A percentile compares a stretch with the other conserved stretches of the same genome.
Conservation (phyloP, 2,113 vertebrate species). For the Capricornis sumatraensis region DNA sequence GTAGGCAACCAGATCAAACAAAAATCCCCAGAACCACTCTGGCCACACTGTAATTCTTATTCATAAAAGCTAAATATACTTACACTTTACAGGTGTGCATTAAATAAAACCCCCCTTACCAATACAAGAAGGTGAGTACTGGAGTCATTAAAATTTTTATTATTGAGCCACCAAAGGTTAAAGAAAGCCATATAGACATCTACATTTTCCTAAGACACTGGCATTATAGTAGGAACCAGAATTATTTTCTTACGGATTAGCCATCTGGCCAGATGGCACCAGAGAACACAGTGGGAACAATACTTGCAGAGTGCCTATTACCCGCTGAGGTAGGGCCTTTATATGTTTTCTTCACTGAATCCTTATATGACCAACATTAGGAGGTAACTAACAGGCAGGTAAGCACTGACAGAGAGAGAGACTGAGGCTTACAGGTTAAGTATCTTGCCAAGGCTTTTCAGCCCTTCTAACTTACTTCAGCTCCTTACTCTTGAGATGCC, state of each 20-base stretch:
- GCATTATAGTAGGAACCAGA: not conserved
- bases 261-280: not conserved
- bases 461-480: not conserved
- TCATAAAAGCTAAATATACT: slow-evolving; percentile 20
- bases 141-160: not conserved
- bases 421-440: not conserved
- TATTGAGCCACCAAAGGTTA: not conserved
- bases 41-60: slow-evolving; percentile 7
- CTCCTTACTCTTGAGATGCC: not conserved
- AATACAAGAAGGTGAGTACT: not conserved
- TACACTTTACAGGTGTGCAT: not conserved
- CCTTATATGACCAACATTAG: not conserved
- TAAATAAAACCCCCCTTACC: not conserved
- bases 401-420: not conserved
- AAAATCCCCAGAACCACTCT: slow-evolving; percentile 1
- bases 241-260: slow-evolving; percentile 16
- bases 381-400: not conserved
- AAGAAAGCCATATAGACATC: not conserved
- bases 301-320: not conserved
- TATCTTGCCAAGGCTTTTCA: not conserved
- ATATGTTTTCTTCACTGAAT: not conserved
- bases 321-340: not conserved
- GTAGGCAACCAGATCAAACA: slow-evolving; percentile 34
- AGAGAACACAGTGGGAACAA: not conserved
- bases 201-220: not conserved